phyloP scores from a whole-genome alignment of 2,797 vertebrate genomes.

The Falco cherrug region DNA sequence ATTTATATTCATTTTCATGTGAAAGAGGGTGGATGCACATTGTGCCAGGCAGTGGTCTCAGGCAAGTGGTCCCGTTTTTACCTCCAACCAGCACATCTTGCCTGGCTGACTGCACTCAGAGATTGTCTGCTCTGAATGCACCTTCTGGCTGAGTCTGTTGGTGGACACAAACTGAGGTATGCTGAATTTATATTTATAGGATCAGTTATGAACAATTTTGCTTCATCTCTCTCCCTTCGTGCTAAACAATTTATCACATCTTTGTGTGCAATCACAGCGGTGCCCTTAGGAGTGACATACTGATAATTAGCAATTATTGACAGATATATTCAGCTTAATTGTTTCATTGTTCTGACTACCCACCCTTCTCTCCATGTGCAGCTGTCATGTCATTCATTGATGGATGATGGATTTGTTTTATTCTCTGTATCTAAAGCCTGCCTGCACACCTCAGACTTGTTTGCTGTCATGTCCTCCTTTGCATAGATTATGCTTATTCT shows the following conservation, averaged over 20 bases:
- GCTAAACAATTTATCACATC: not conserved
- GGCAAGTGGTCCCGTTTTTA: not conserved
- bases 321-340: not conserved
- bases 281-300: not conserved
- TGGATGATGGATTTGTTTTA: not conserved
- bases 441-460: not conserved
- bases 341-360: not conserved
- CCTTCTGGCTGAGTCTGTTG: not conserved
- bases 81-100: not conserved
- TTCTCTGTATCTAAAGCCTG: not conserved
- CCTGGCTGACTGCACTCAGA: not conserved
- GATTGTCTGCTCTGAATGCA: not conserved
- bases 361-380: not conserved
- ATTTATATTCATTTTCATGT: not conserved
- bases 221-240: not conserved
- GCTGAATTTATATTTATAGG: not conserved
- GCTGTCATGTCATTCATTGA: not conserved
- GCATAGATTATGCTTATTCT: not conserved
- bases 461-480: not conserved
- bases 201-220: not conserved
- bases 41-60: not conserved
- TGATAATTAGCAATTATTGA: constrained; percentile 23
- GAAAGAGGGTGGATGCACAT: not conserved
- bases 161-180: not conserved
- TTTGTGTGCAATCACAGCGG: not conserved